Evolutionary conservation across 92 coral and sea anemone species (phyloP).

Genomic region (Heliopora coerulea): DNA sequence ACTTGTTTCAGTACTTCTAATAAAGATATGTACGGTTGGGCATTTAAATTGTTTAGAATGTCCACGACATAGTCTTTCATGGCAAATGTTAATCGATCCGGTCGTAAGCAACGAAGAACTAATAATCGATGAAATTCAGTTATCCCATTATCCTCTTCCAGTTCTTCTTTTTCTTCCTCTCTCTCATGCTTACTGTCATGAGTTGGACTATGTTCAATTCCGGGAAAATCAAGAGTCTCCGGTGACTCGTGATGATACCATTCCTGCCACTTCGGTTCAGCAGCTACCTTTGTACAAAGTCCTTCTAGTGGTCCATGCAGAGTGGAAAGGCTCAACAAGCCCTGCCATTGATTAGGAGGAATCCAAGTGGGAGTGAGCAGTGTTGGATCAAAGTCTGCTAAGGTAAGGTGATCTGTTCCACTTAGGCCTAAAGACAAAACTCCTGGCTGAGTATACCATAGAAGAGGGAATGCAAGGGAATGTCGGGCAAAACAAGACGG

Average conservation of each 20-base stretch:
- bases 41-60: constrained; percentile 65
- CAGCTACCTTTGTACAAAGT: constrained; percentile 86
- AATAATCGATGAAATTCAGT: constrained; percentile 58
- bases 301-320: constrained; percentile 88
- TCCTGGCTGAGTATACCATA: too few relatives aligned
- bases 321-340: constrained; percentile 74
- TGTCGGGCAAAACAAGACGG: too few relatives aligned
- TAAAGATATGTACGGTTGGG: constrained; percentile 59
- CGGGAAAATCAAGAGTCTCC: constrained; percentile 48
- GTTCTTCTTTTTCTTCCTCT: constrained; percentile 13
- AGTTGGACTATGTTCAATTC: constrained; percentile 5
- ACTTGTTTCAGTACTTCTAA: constrained; percentile 63
- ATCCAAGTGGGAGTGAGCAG: constrained; percentile 91
- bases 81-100: constrained; percentile 74
- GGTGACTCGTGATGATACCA: constrained; percentile 79
- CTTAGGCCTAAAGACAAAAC: constrained; percentile 49
- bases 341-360: constrained; percentile 69
- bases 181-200: background rate
- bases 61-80: constrained; percentile 65
- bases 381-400: constrained; percentile 98
- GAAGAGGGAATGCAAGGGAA: too few relatives aligned
- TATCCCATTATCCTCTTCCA: constrained; percentile 28
- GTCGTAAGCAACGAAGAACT: constrained; percentile 77
- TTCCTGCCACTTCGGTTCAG: constrained; percentile 81
- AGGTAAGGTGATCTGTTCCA: constrained; percentile 57